Evolutionary conservation across 2,888 invertebrate species (phyloP), one percentile per base, ranked within the genome.

Genomic region (Agrotis exclamationis): DNA sequence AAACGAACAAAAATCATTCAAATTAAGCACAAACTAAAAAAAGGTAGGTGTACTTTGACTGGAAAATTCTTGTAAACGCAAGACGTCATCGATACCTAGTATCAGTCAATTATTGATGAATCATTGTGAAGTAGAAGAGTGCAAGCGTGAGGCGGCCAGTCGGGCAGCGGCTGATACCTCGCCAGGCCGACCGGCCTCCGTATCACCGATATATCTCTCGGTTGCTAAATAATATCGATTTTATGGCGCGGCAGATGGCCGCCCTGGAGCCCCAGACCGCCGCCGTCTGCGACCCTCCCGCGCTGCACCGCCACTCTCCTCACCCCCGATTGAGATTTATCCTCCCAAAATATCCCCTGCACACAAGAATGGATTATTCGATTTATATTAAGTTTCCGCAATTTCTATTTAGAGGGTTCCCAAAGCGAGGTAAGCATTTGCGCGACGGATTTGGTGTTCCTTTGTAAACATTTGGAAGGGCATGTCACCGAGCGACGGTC

Each of bases 311-410:
- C 90, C 84, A 84, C 91, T 83, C 92, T 83, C 92, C 89, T 91
- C 94, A 91, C 94, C 96, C 95, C 95, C 94, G 92, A 95, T 95
- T 93, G 92, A 95, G 94, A 95, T 95, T 94, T 94, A 95, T 95
- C 93, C 94, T 90, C 92, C 93, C 93, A 89, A 94, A 95, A 93
- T 91, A 90, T 92, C 93, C 95, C 96, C 94, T 91, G 90, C 91
- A 91, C 90, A 89, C 90, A 89, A 91, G 90, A 94, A 92, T 93
- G 91, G 93, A 94, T 96, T 95, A 96, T 95, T 92, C 95, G 94
- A 95, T 95, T 96, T 96, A 95, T 95, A 96, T 95, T 95, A 94
- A 93, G 95, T 96, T 96, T 96, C 94, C 95, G 94, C 93, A 93
- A 94, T 94, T 95, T 92, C 94, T 91, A 93, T 93, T 93, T 90